Evolutionary conservation across 2,113 vertebrate species (phyloP), one percentile per base, ranked within the genome.

Genomic region (Lates calcarifer): DNA sequence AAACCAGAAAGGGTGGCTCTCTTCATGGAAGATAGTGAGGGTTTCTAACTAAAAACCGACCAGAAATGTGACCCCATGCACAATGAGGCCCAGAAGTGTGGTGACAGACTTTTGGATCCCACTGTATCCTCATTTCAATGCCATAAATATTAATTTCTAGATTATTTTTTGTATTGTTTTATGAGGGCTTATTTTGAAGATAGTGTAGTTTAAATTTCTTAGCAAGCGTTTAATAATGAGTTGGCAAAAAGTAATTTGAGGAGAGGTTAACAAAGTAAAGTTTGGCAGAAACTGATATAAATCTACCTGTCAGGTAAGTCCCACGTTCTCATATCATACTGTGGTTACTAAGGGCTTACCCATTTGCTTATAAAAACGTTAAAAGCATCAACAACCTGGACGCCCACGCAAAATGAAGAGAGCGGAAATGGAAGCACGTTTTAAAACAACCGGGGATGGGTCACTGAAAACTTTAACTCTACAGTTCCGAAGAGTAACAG

Each of bases 361-460:
- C 13, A 12, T 1, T 6, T 29, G 14, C 22, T 14, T 24, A 20
- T 29, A 69, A 28, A 65, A 58, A 51, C 47, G 31, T 69, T 18
- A 14, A 3, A 63, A n/a, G n/a, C 55, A 57, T 24, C 41, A 41
- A 47, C 45, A 64, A 67, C 60, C 51, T 26, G 58, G 39, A 33
- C 22, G 37, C 20, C 3, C 6, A n/a, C 29, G 22, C 37, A 26
- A 64, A 17, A 20, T 28, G 5, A 26, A 79, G 15, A 49, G 60
- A 26, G 6, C 78, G 74, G 83, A 82, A 80, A 49, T 69, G 33
- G 63, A 58, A 63, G 66, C 45, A 69, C 24, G 58, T 67, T 83
- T 56, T 7, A 29, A 51, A 17, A 35, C 62, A 62, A n/a, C 26
- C 35, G 22, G 5, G 17, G 37, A n/a, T 26, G 28, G 15, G 14